Base-by-base conservation (phyloP, 1,140 invertebrate genomes). In the Chironomus tepperi region DNA sequence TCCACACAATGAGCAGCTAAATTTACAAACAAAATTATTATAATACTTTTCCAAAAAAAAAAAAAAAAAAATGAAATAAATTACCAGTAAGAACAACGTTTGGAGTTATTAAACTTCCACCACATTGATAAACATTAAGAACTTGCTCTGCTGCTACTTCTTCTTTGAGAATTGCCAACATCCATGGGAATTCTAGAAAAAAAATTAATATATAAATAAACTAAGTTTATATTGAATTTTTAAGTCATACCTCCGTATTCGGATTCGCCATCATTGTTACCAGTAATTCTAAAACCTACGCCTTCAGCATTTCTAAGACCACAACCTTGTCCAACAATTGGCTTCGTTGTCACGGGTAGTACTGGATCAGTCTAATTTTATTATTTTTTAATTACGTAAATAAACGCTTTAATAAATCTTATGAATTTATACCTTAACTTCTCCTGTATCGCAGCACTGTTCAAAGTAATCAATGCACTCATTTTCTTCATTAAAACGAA, bases 61-160 rank as follows among this genome's bases (percentile, higher is more conserved):
- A 57, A 12, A 3, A n/a, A 2, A 2, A 9, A 18, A 8, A 19
- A 19, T 70, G 8, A 19, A 70, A 16, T n/a, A 67, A 19, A 19
- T 70, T 70, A 70, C 65, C 65, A 18, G 65, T 93, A 7, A 93
- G 78, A 0, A 93, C 89, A 0, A 89, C 90, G 24, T 82, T 83
- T 5, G 86, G 86, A 77, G 91, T 88, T 76, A 94, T 91, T 3
- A 94, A 82, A 7, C 91, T 87, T 0, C 89, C 92, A 0, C 92
- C 92, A 74, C 91, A 93, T 74, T 91, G 86, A 79, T 92, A 91
- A 8, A 89, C 85, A 76, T 88, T 89, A 10, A 88, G 79, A 76
- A 85, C 85, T 76, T 86, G 80, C 0, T 83, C 77, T 1, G 84
- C 81, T 0, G 82, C 80, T 12, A 86, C 83, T 5, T 88, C 80